A percentile compares a stretch with the other conserved stretches of the same genome.
These are phyloP conservation scores for Callyntrura guangdongensis DNA, from an alignment of 2,888 invertebrate species.

Conservation along the genomic window DNA sequence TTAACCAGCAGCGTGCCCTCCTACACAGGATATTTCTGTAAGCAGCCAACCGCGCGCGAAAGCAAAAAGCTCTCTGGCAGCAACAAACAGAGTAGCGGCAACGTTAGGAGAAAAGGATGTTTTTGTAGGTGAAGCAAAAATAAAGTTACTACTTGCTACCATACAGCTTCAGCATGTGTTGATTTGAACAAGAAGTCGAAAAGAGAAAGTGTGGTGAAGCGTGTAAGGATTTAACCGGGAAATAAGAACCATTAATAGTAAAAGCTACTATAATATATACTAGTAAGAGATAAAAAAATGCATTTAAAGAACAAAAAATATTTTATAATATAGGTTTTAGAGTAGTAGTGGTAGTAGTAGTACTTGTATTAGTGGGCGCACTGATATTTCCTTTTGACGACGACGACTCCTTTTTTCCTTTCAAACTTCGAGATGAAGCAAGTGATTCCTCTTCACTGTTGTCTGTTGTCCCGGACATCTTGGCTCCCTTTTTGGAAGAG, in stretches of 20 bases:
- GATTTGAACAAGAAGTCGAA: constrained; percentile 25
- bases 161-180: not conserved
- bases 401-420: constrained; percentile 62
- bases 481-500: not conserved
- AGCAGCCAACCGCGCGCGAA: not conserved
- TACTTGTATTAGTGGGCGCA: constrained; percentile 46
- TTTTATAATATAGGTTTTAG: not conserved
- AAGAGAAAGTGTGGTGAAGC: constrained; percentile 8
- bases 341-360: constrained; percentile 18
- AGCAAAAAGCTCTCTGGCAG: constrained; percentile 22
- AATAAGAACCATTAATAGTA: constrained; percentile 53
- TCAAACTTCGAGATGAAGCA: constrained; percentile 39
- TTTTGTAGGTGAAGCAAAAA: constrained; percentile 24
- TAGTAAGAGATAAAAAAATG: not conserved
- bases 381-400: constrained; percentile 70
- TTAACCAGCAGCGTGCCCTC: not conserved
- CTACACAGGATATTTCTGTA: constrained; percentile 27
- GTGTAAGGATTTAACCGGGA: constrained; percentile 17
- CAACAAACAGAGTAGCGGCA: constrained; percentile 9
- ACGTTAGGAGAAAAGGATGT: not conserved
- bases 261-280: not conserved
- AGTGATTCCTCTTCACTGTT: constrained; percentile 51
- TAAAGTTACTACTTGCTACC: not conserved
- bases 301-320: not conserved
- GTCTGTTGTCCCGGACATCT: constrained; percentile 24